These are phyloP conservation scores for Serripes groenlandicus DNA, from an alignment of 2,888 invertebrate genomes.

Conservation along the genomic window DNA sequence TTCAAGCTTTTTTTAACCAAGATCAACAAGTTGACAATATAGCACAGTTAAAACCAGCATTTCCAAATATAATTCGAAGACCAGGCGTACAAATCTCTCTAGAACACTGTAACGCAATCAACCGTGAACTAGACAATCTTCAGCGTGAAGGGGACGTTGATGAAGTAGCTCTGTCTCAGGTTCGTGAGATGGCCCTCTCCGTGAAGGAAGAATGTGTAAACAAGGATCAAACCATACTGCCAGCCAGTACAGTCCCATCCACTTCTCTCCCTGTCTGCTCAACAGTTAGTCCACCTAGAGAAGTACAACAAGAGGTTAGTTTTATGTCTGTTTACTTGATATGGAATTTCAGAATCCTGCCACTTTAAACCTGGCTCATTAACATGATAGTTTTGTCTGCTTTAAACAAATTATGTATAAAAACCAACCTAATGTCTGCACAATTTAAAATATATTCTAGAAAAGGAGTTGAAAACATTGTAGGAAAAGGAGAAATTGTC, in stretches of 20 bases:
- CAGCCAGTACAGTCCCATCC: neutral
- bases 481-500: neutral
- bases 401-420: no score
- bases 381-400: no score
- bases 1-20: constrained; percentile 89
- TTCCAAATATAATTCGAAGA: constrained; percentile 48
- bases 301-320: constrained; percentile 14
- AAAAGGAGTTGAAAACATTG: neutral
- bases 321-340: no score
- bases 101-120: constrained; percentile 64
- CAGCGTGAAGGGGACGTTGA: constrained; percentile 68
- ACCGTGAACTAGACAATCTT: constrained; percentile 64
- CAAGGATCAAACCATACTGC: constrained; percentile 17
- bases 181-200: constrained; percentile 68
- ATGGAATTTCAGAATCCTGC: no score
- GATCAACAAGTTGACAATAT: constrained; percentile 44
- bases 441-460: neutral
- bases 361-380: no score
- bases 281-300: constrained; percentile 2
- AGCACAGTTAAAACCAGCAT: constrained; percentile 3
- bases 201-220: constrained; percentile 66
- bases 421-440: neutral
- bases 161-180: constrained; percentile 63
- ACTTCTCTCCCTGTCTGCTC: neutral
- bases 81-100: constrained; percentile 63